These are phyloP conservation scores for Gasterosteus aculeatus DNA, from an alignment of 2,113 vertebrate species.

Conservation along the genomic window DNA sequence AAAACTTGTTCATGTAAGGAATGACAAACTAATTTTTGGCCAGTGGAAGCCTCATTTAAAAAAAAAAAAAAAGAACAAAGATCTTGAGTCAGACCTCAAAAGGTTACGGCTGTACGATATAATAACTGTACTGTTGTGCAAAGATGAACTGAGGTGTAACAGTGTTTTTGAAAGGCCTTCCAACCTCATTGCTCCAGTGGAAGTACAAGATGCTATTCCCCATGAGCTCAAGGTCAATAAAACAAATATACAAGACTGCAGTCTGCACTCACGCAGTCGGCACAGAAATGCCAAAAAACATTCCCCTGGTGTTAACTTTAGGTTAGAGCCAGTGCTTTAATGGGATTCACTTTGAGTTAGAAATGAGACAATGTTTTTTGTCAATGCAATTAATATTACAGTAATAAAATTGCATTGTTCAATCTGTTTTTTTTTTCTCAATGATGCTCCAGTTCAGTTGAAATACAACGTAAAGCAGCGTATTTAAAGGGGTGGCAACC, in stretches of 20 bases:
- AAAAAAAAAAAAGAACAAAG: not conserved
- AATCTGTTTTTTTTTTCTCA: not conserved
- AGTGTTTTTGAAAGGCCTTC: slow-evolving; percentile 8
- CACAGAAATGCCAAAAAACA: not conserved
- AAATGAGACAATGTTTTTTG: not conserved
- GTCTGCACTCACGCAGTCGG: not conserved
- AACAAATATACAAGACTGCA: not conserved
- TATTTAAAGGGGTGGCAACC: not conserved
- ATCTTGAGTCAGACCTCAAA: not conserved
- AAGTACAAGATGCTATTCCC: not conserved
- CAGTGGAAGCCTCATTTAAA: not conserved
- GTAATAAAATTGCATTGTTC: not conserved
- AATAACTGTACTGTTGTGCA: slow-evolving; percentile 6
- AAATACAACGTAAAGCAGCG: not conserved
- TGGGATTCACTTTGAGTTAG: not conserved
- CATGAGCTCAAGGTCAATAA: slow-evolving; percentile 4
- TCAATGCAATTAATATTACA: not conserved
- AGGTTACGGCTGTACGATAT: slow-evolving; percentile 14
- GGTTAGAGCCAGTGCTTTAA: not conserved
- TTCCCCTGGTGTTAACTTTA: not conserved
- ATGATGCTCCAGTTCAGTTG: not conserved
- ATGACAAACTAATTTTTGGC: not conserved
- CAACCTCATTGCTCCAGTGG: no score
- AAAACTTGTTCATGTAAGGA: not conserved
- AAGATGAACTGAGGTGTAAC: not conserved